phyloP scores from a whole-genome alignment of 2,888 invertebrate genomes.

The Branchellion lobata region DNA sequence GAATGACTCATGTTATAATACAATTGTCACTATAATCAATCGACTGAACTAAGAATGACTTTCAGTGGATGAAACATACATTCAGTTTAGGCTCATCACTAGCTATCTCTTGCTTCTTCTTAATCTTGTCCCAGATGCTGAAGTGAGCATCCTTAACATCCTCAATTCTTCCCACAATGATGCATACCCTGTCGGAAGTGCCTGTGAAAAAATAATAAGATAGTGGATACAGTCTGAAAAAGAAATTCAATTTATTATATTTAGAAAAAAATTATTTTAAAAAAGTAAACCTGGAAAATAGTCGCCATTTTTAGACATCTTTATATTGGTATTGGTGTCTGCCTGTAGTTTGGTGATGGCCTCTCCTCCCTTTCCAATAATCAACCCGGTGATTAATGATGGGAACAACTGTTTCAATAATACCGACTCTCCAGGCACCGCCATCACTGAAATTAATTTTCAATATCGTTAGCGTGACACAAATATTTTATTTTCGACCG shows the following conservation, averaged over 20 bases:
- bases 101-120: slow-evolving; percentile 30
- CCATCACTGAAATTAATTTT: not conserved
- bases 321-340: slow-evolving; percentile 93
- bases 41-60: no score
- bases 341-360: slow-evolving; percentile 96
- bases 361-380: slow-evolving; percentile 98
- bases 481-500: no score
- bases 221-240: no score
- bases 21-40: no score
- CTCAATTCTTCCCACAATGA: slow-evolving; percentile 61
- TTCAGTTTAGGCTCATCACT: slow-evolving; percentile 42
- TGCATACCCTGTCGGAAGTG: slow-evolving; percentile 62
- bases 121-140: slow-evolving; percentile 62
- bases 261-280: not conserved
- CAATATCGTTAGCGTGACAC: not conserved
- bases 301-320: slow-evolving; percentile 98
- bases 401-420: slow-evolving; percentile 96
- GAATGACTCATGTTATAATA: no score
- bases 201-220: slow-evolving; percentile 55
- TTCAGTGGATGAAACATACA: not conserved
- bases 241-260: not conserved
- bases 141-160: slow-evolving; percentile 60
- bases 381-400: slow-evolving; percentile 86
- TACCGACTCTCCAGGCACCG: slow-evolving; percentile 55
- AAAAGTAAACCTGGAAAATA: slow-evolving; percentile 84